These are phyloP conservation scores for Lineus longissimus DNA, from an alignment of 1,140 invertebrate species.

Conservation along the genomic window DNA sequence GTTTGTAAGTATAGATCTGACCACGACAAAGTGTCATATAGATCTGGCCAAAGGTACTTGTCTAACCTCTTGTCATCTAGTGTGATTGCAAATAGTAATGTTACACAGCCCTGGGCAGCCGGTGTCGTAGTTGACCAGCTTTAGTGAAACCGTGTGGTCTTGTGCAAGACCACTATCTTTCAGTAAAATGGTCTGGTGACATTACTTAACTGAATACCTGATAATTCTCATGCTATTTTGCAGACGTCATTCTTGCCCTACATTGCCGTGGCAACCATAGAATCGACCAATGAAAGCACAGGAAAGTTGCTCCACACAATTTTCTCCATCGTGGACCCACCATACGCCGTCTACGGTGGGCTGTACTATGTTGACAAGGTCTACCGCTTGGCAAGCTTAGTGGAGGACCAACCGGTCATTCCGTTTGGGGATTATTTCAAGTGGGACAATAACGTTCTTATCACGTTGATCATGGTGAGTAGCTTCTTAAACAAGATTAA, in stretches of 20 bases:
- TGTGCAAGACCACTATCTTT: too few species aligned
- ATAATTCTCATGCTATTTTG: too few species aligned
- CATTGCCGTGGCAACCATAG: conserved; percentile 59
- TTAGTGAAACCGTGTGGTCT: too few species aligned
- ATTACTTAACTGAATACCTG: too few species aligned
- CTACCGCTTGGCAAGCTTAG: conserved; percentile 13
- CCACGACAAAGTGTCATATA: too few species aligned
- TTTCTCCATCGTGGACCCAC: conserved; percentile 27
- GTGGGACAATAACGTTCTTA: conserved; percentile 22
- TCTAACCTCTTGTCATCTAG: too few species aligned
- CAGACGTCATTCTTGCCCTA: conserved; percentile 68
- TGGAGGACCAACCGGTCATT: not conserved
- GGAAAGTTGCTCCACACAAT: conserved; percentile 28
- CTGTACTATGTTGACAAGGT: conserved; percentile 67
- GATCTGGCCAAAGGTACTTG: too few species aligned
- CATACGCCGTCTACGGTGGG: conserved; percentile 41
- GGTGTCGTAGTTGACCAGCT: too few species aligned
- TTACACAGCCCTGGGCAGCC: too few species aligned
- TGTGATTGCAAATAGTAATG: too few species aligned
- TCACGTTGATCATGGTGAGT: conserved; percentile 26
- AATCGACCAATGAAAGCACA: conserved; percentile 24
- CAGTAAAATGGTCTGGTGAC: too few species aligned
- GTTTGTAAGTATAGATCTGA: conserved; percentile 42
- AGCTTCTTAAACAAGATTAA: conserved; percentile 4
- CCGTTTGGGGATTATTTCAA: conserved; percentile 23